Conservation (phyloP, 2,113 vertebrate genomes). For the Mormoops blainvillei region DNA sequence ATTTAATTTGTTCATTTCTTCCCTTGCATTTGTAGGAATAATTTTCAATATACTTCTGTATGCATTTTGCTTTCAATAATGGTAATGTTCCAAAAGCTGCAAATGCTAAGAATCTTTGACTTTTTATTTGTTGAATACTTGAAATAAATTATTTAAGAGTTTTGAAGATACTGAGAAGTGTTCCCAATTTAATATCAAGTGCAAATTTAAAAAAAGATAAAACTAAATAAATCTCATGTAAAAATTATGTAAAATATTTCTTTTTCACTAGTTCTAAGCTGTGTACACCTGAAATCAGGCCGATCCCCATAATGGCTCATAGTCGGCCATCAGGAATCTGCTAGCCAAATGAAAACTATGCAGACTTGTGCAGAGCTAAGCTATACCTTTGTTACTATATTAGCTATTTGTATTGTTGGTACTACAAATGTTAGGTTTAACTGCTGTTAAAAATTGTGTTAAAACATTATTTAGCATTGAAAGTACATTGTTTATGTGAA, state of each 20-base stretch:
- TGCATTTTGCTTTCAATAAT: slow-evolving; percentile 14
- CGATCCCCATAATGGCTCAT: fast-evolving
- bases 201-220: background rate
- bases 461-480: background rate
- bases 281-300: background rate
- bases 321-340: fast-evolving
- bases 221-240: background rate
- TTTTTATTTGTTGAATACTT: background rate
- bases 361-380: background rate
- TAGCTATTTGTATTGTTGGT: fast-evolving
- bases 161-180: slow-evolving; percentile 17
- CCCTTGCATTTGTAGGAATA: background rate
- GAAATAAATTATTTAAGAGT: background rate
- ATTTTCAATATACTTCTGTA: slow-evolving; percentile 6
- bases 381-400: background rate
- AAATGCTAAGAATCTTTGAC: background rate
- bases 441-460: background rate
- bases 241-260: background rate
- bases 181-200: slow-evolving; percentile 26
- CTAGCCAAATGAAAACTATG: fast-evolving
- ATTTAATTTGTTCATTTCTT: slow-evolving; percentile 17
- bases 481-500: background rate
- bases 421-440: background rate
- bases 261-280: background rate
- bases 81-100: background rate